Conservation (phyloP, 2,888 invertebrate species). For the Linyphia triangularis region DNA sequence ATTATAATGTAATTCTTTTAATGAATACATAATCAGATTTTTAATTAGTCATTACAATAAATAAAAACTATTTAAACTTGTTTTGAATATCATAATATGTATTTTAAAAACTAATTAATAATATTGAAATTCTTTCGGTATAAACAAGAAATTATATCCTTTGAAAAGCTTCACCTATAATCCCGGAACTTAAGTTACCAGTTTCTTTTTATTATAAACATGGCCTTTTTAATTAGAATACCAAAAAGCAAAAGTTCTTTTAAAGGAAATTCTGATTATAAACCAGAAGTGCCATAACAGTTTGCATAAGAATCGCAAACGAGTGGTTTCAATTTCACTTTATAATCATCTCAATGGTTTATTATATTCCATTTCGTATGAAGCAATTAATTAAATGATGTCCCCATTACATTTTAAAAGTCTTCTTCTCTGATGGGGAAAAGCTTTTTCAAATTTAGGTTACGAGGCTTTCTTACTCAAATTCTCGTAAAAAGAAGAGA, state of each 20-base stretch:
- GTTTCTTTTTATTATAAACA: not conserved
- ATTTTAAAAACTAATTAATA: too few species aligned
- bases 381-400: conserved; percentile 3
- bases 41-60: too few species aligned
- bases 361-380: not conserved
- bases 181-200: not conserved
- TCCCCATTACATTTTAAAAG: conserved; percentile 37
- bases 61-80: too few species aligned
- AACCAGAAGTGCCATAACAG: too few species aligned
- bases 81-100: too few species aligned
- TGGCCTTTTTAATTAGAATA: not conserved
- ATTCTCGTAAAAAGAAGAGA: not conserved
- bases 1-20: too few species aligned
- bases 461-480: not conserved
- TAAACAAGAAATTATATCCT: not conserved
- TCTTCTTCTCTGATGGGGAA: not conserved
- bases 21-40: too few species aligned
- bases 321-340: not conserved
- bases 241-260: not conserved
- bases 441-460: conserved; percentile 6
- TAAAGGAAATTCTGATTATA: not conserved
- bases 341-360: not conserved
- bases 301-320: not conserved
- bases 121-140: not conserved
- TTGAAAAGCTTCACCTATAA: not conserved